Conservation (phyloP, 2,888 invertebrate genomes). For the Pelosia muscerda region DNA sequence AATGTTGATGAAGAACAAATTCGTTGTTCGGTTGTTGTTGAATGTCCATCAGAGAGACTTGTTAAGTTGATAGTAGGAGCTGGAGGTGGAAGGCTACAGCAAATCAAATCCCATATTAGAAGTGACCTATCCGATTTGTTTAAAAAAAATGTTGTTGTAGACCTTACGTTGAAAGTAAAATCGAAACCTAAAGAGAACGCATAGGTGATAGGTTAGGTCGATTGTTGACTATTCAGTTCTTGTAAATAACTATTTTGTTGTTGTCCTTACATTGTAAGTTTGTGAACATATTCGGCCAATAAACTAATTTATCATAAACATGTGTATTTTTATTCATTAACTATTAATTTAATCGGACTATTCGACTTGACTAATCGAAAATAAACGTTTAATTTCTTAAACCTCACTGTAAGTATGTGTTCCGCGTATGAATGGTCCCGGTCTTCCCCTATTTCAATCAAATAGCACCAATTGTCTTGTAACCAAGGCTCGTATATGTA, state of each 20-base stretch:
- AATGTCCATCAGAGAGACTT: slow-evolving; percentile 88
- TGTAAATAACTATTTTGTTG: not conserved
- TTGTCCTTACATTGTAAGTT: not conserved
- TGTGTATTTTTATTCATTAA: too few relatives aligned
- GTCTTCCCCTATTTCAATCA: too few relatives aligned
- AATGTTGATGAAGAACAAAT: slow-evolving; percentile 81
- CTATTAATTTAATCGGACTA: too few relatives aligned
- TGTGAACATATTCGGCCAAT: not conserved
- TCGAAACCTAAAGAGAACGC: slow-evolving; percentile 43
- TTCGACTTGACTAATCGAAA: too few relatives aligned
- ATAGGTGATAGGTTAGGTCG: not conserved
- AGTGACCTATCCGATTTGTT: slow-evolving; percentile 89
- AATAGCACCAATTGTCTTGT: too few relatives aligned
- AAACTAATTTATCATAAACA: not conserved
- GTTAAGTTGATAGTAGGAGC: slow-evolving; percentile 89
- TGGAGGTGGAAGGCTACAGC: slow-evolving; percentile 89
- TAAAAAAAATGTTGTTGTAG: slow-evolving; percentile 85
- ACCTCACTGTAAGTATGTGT: too few relatives aligned
- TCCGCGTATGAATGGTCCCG: too few relatives aligned
- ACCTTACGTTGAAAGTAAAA: slow-evolving; percentile 67
- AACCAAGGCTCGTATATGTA: too few relatives aligned
- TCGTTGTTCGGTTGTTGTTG: slow-evolving; percentile 86
- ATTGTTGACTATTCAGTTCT: too few relatives aligned
- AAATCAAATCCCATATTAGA: slow-evolving; percentile 89
- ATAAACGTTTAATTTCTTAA: too few relatives aligned